These are phyloP conservation scores for Brachycybe producta DNA, from an alignment of 2,888 invertebrate species.

Conservation along the genomic window DNA sequence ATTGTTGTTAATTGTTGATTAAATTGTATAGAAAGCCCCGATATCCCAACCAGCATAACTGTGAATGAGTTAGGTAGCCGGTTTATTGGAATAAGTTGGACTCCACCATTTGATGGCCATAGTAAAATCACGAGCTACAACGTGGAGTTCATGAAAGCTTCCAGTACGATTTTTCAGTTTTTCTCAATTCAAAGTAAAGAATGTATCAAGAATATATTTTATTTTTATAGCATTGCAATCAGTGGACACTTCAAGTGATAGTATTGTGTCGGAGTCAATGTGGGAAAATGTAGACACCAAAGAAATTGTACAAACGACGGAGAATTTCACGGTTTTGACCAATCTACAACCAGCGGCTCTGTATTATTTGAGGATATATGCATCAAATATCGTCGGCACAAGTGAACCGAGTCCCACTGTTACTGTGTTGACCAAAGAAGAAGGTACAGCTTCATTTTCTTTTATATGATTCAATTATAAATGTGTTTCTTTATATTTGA, in stretches of 20 bases:
- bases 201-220: background rate
- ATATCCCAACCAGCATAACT: constrained; percentile 75
- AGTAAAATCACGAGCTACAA: constrained; percentile 77
- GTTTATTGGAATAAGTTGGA: constrained; percentile 81
- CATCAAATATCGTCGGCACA: constrained; percentile 64
- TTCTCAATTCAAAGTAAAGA: too few relatives aligned
- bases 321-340: background rate
- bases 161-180: too few relatives aligned
- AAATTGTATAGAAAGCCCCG: constrained; percentile 55
- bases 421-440: constrained; percentile 88
- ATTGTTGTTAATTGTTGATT: background rate
- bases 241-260: background rate
- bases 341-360: constrained; percentile 71
- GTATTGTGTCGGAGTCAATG: background rate
- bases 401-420: constrained; percentile 86
- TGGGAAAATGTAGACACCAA: constrained; percentile 7
- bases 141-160: constrained; percentile 65
- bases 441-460: constrained; percentile 34
- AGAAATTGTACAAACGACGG: constrained; percentile 4
- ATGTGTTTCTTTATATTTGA: background rate
- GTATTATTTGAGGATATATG: constrained; percentile 81
- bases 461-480: background rate
- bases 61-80: constrained; percentile 82
- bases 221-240: background rate
- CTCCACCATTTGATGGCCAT: constrained; percentile 82